phyloP scores from a whole-genome alignment of 2,888 invertebrate genomes.

The Drosophila stalkeri region DNA sequence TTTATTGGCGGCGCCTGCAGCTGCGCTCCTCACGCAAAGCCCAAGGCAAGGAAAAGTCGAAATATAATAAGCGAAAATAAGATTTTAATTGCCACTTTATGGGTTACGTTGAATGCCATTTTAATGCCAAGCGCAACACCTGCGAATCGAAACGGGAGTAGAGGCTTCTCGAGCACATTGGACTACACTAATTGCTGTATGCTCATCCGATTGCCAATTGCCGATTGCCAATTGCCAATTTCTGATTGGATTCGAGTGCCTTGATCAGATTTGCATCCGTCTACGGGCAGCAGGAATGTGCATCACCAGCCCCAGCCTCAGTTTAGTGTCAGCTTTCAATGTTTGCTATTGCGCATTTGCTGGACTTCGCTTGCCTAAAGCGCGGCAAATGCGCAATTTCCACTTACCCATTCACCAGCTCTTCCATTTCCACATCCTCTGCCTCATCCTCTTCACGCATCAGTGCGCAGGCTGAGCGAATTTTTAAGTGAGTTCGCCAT shows the following conservation, averaged over 20 bases:
- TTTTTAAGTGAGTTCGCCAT: constrained; percentile 47
- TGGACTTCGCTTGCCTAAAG: constrained; percentile 35
- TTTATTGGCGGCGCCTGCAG: constrained; percentile 69
- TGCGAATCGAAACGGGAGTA: background rate
- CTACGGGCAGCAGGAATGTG: background rate
- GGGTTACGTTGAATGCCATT: constrained; percentile 63
- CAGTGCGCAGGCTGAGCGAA: constrained; percentile 38
- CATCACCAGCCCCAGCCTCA: background rate
- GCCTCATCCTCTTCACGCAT: constrained; percentile 31
- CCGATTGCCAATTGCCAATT: constrained; percentile 1
- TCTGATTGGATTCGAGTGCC: constrained; percentile 10
- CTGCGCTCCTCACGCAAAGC: constrained; percentile 33
- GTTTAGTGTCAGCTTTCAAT: constrained; percentile 24
- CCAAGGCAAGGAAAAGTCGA: constrained; percentile 9
- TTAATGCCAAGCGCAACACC: constrained; percentile 58
- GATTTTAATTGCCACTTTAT: constrained; percentile 80
- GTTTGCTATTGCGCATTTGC: constrained; percentile 49
- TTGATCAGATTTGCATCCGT: constrained; percentile 14
- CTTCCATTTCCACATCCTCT: constrained; percentile 25
- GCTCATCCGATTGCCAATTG: constrained; percentile 16
- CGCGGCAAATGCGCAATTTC: constrained; percentile 59
- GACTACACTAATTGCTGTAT: constrained; percentile 51
- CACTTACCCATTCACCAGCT: constrained; percentile 28
- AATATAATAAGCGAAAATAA: constrained; percentile 80
- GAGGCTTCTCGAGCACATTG: constrained; percentile 7